Conservation (phyloP, 2,113 vertebrate genomes). For the Atrichornis clamosus region DNA sequence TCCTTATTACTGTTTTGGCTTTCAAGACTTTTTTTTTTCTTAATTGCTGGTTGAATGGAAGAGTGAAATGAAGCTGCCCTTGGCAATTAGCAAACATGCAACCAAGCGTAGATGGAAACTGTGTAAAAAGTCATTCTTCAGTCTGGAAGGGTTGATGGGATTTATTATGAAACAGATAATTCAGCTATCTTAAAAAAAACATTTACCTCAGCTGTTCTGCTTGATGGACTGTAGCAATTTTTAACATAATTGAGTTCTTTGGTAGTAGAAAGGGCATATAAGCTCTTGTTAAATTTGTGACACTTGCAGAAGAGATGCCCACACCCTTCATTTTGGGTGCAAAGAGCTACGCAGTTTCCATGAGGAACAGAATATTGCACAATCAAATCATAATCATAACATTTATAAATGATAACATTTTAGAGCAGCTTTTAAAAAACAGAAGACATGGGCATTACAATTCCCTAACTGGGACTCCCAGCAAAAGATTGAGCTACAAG, state of each 20-base stretch:
- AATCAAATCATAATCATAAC: neutral
- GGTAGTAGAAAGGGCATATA: neutral
- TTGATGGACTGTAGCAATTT: neutral
- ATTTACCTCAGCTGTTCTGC: neutral
- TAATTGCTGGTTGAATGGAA: neutral
- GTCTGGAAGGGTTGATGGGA: neutral
- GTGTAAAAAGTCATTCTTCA: neutral
- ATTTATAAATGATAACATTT: neutral
- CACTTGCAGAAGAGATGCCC: neutral
- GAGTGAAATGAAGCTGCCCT: neutral
- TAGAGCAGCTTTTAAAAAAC: neutral
- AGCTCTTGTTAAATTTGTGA: neutral
- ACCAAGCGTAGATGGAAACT: neutral
- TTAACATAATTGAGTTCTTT: accelerated
- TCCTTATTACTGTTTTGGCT: neutral
- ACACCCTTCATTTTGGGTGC: neutral
- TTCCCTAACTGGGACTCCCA: neutral
- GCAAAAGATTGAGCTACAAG: neutral
- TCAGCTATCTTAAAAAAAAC: neutral
- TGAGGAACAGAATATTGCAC: neutral
- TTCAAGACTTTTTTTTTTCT: neutral
- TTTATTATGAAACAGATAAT: neutral
- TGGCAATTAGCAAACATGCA: neutral
- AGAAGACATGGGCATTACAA: accelerated
- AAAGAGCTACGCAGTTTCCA: neutral